A percentile compares a stretch with the other conserved stretches of the same genome.
Conservation (phyloP, 2,888 invertebrate genomes). For the Melinopterus prodromus region DNA sequence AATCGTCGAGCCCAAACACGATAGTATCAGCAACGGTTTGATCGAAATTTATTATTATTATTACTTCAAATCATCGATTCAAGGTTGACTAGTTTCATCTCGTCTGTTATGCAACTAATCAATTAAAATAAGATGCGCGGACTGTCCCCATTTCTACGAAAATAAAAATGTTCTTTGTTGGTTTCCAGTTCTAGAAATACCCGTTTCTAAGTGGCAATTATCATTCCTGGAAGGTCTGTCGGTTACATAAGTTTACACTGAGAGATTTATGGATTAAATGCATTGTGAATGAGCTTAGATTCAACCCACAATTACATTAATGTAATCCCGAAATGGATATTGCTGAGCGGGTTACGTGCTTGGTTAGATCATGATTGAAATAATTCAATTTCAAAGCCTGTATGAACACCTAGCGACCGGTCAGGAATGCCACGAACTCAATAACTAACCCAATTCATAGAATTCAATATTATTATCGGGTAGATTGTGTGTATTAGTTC, state of each 20-base stretch:
- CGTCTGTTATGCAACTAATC: neutral
- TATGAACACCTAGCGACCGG: neutral
- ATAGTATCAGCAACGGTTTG: neutral
- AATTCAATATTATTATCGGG: neutral
- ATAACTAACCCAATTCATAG: neutral
- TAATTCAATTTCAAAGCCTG: constrained; percentile 12
- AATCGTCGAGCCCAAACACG: neutral
- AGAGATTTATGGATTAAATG: neutral
- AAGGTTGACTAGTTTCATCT: neutral
- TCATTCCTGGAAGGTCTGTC: neutral
- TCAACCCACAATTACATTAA: neutral
- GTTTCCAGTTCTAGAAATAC: neutral
- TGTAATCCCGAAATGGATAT: constrained; percentile 4
- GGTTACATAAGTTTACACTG: neutral
- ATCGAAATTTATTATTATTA: neutral
- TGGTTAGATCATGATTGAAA: constrained; percentile 15
- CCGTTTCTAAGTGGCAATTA: neutral
- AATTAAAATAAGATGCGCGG: neutral
- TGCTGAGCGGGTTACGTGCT: neutral
- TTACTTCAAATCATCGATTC: neutral
- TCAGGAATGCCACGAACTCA: neutral
- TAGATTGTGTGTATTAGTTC: too few species aligned
- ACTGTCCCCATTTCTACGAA: neutral
- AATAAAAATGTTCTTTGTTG: neutral
- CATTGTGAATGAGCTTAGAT: neutral